Evolutionary conservation across 2,888 invertebrate species (phyloP).

Genomic region (Thysanoteuthis rhombus): DNA sequence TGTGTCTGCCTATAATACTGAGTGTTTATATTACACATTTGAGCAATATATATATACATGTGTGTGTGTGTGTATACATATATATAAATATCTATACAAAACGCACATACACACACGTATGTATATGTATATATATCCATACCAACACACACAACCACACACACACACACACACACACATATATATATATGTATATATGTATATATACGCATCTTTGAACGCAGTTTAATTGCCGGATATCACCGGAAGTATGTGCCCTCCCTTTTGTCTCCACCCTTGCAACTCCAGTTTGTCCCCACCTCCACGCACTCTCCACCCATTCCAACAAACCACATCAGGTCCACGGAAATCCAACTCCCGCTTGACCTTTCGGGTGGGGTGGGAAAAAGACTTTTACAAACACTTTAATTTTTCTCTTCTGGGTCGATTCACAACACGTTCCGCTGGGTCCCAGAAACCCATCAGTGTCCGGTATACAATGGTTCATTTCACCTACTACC

Average conservation of each 20-base stretch:
- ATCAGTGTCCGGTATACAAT: not conserved
- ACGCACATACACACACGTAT: too few species aligned
- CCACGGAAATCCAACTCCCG: not conserved
- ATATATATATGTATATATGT: not conserved
- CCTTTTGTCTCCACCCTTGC: not conserved
- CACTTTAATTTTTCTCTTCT: not conserved
- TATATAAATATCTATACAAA: too few species aligned
- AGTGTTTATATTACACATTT: too few species aligned
- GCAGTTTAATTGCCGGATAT: slow-evolving; percentile 12
- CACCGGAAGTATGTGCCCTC: not conserved
- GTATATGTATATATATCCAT: not conserved
- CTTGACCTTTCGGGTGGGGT: slow-evolving; percentile 12
- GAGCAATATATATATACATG: too few species aligned
- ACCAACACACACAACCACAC: not conserved
- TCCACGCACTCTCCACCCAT: not conserved
- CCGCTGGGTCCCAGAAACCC: not conserved
- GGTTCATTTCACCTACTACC: not conserved
- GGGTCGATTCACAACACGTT: slow-evolving; percentile 12
- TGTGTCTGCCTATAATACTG: too few species aligned
- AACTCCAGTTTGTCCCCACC: not conserved
- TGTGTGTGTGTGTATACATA: too few species aligned
- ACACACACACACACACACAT: too few species aligned
- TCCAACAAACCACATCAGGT: too few species aligned
- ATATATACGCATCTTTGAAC: not conserved
- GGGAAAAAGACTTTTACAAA: not conserved